Conservation (phyloP, 2,113 vertebrate genomes). For the Anas platyrhynchos region DNA sequence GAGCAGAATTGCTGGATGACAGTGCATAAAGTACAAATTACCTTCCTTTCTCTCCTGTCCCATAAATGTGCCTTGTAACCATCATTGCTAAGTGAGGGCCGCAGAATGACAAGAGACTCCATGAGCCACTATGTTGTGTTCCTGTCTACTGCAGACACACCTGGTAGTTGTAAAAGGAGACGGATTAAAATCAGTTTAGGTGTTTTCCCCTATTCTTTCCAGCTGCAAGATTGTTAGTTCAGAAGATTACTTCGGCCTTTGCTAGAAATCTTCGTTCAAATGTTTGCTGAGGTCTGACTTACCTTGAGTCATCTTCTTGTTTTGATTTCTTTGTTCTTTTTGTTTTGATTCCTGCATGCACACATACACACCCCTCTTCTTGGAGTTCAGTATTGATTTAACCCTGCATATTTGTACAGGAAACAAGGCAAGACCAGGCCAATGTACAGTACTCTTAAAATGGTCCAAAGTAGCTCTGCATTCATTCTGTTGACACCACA, state of each 20-base stretch:
- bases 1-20: background rate
- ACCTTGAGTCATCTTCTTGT: background rate
- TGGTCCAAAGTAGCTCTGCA: background rate
- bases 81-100: background rate
- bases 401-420: background rate
- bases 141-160: background rate
- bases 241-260: background rate
- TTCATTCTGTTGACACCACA: background rate
- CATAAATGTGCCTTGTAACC: background rate
- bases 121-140: background rate
- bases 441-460: background rate
- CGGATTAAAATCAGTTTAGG: background rate
- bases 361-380: background rate
- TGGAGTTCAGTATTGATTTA: background rate
- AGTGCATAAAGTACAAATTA: background rate
- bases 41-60: background rate
- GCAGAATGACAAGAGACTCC: background rate
- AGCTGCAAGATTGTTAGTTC: background rate
- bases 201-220: background rate
- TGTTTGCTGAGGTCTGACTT: slow-evolving; percentile 5
- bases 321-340: background rate
- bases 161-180: background rate
- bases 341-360: slow-evolving; percentile 16
- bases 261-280: background rate
- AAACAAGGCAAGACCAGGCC: background rate